These are phyloP conservation scores for Zaprionus vittiger DNA, from an alignment of 1,140 invertebrate species.

Conservation along the genomic window DNA sequence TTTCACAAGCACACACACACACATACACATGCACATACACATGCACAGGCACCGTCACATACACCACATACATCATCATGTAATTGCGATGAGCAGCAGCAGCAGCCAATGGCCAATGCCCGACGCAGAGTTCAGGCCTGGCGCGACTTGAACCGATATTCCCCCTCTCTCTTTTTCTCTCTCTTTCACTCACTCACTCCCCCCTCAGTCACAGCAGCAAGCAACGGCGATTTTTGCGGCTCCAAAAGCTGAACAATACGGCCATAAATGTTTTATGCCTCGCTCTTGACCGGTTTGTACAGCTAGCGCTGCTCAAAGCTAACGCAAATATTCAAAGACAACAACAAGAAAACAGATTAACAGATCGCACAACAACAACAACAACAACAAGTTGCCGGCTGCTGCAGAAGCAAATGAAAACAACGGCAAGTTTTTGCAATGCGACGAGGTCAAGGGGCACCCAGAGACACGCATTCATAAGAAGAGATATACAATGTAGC, in stretches of 20 bases:
- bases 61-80: conserved; percentile 17
- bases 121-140: conserved; percentile 41
- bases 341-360: conserved; percentile 27
- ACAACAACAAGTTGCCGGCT: conserved; percentile 54
- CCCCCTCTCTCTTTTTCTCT: neutral
- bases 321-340: conserved; percentile 1
- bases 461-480: conserved; percentile 45
- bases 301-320: conserved; percentile 52
- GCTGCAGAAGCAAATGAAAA: conserved; percentile 24
- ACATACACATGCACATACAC: conserved; percentile 12
- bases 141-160: conserved; percentile 27
- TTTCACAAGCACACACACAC: conserved; percentile 50
- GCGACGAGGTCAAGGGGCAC: conserved; percentile 67
- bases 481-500: conserved; percentile 34
- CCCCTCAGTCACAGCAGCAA: conserved; percentile 21
- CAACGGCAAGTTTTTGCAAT: conserved; percentile 72
- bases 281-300: conserved; percentile 80
- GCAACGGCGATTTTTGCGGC: conserved; percentile 59
- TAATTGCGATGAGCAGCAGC: conserved; percentile 11
- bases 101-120: conserved; percentile 56
- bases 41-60: conserved; percentile 20
- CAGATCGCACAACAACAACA: conserved; percentile 21
- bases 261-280: conserved; percentile 58
- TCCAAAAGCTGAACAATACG: conserved; percentile 52
- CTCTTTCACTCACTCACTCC: neutral